Evolutionary conservation across 1,140 invertebrate genomes (phyloP).

Genomic region (Semibalanus balanoides): DNA sequence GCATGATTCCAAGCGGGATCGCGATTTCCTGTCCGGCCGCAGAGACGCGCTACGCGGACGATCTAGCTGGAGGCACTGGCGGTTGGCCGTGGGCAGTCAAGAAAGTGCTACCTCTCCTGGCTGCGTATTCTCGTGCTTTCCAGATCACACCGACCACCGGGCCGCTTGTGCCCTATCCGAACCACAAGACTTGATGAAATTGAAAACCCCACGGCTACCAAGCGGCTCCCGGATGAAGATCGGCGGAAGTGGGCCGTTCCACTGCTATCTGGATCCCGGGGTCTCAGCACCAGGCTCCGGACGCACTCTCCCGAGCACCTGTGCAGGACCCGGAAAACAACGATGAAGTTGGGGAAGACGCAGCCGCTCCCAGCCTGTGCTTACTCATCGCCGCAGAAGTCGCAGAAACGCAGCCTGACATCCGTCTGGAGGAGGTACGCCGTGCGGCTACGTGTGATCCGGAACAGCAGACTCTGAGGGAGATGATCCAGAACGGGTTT

Average conservation of each 20-base stretch:
- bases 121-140: constrained; percentile 17
- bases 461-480: no score
- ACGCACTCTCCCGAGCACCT: constrained; percentile 1
- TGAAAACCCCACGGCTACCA: no score
- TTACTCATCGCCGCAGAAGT: neutral
- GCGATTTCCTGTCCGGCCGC: constrained; percentile 14
- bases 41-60: constrained; percentile 19
- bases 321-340: neutral
- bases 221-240: constrained; percentile 13
- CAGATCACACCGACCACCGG: constrained; percentile 28
- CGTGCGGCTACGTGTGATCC: no score
- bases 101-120: constrained; percentile 19
- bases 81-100: constrained; percentile 20
- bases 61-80: constrained; percentile 21
- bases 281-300: neutral
- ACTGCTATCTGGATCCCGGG: constrained; percentile 7
- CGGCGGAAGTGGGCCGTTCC: neutral
- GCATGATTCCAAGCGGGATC: constrained; percentile 8
- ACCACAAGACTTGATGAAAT: constrained; percentile 21
- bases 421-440: neutral
- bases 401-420: neutral
- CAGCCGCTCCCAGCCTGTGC: neutral
- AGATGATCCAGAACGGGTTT: no score
- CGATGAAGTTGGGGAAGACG: neutral
- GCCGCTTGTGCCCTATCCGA: constrained; percentile 22